phyloP scores from a whole-genome alignment of 2,797 vertebrate species.

The Gymnocypris eckloni region DNA sequence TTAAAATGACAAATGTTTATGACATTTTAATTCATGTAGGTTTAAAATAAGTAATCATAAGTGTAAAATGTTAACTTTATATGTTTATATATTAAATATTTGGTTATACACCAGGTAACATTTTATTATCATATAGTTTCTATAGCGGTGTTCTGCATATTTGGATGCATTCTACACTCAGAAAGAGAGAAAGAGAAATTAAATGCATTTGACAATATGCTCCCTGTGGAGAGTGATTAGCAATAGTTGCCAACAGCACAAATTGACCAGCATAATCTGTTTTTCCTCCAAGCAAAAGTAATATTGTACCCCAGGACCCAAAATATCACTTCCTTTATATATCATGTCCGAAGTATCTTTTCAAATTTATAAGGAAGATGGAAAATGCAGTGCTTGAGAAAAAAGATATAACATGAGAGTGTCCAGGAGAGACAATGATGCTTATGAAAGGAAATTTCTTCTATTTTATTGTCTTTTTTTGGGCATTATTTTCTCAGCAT shows the following conservation, averaged over 20 bases:
- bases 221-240: not conserved
- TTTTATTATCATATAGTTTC: not conserved
- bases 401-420: slow-evolving; percentile 65
- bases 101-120: not conserved
- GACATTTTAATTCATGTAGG: not conserved
- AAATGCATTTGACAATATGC: not conserved
- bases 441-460: not conserved
- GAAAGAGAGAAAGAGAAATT: not conserved
- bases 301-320: slow-evolving; percentile 74
- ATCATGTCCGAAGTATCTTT: slow-evolving; percentile 78
- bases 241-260: slow-evolving; percentile 62
- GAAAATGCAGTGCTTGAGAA: slow-evolving; percentile 40
- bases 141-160: not conserved
- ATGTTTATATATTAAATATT: not conserved
- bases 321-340: slow-evolving; percentile 69
- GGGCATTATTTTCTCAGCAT: not conserved
- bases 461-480: not conserved
- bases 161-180: not conserved
- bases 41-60: not conserved
- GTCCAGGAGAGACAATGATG: not conserved
- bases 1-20: not conserved
- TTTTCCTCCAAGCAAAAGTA: slow-evolving; percentile 73
- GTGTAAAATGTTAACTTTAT: not conserved
- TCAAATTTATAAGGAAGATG: slow-evolving; percentile 32
- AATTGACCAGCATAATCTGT: slow-evolving; percentile 74